Evolutionary conservation across 2,113 vertebrate genomes (phyloP).

Genomic region (Rhodinocichla rosea): DNA sequence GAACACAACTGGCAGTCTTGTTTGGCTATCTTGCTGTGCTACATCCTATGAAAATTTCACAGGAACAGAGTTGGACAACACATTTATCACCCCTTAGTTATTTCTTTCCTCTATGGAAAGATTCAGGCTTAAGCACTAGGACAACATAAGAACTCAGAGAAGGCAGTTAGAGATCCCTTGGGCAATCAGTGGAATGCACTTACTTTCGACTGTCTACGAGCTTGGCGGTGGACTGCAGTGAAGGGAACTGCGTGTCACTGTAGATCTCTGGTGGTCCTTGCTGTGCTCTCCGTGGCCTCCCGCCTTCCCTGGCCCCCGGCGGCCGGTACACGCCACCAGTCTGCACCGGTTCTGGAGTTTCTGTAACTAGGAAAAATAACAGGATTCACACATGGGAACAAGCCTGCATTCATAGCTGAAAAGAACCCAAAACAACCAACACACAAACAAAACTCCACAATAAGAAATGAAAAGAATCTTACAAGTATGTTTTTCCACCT

Average conservation of each 20-base stretch:
- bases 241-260: conserved; percentile 93
- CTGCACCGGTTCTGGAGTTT: conserved; percentile 82
- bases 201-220: conserved; percentile 95
- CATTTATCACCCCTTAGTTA: not conserved
- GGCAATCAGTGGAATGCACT: conserved; percentile 38
- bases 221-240: conserved; percentile 91
- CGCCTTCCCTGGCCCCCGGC: conserved; percentile 85
- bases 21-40: not conserved
- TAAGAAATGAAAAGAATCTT: not conserved
- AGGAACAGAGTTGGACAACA: not conserved
- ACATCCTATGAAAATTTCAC: not conserved
- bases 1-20: not conserved
- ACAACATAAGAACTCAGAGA: not conserved
- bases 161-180: not conserved
- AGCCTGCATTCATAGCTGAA: not conserved
- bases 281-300: conserved; percentile 75
- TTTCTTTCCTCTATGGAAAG: not conserved
- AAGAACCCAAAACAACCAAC: not conserved
- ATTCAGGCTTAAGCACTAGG: not conserved
- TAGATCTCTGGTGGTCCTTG: conserved; percentile 96
- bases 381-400: not conserved
- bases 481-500: not conserved
- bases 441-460: not conserved
- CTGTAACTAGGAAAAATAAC: conserved; percentile 55
- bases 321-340: conserved; percentile 92